These are phyloP conservation scores for Artibeus lituratus DNA, from an alignment of 2,797 vertebrate genomes.

Conservation along the genomic window DNA sequence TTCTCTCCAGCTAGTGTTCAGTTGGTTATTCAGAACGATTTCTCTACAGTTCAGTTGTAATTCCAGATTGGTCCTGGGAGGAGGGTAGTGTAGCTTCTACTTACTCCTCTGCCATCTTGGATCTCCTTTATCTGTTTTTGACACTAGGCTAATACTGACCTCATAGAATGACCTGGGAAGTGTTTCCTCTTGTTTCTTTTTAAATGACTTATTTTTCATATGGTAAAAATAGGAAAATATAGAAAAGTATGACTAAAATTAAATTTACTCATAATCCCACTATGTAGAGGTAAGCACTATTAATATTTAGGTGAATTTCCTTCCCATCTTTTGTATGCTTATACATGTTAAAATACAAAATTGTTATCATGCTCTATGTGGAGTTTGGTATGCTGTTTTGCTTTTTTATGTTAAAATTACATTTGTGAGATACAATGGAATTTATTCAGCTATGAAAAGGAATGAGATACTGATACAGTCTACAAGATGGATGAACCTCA, in stretches of 20 bases:
- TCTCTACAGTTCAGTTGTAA: too few species aligned
- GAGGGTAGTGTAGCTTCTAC: too few species aligned
- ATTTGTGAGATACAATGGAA: background rate
- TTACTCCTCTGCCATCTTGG: too few species aligned
- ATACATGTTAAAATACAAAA: constrained; percentile 16
- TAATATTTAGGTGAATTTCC: constrained; percentile 2
- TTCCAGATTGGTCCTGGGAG: too few species aligned
- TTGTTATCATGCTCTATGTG: background rate
- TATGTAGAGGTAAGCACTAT: background rate
- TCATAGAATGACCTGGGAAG: background rate
- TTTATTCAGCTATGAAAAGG: background rate
- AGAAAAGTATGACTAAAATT: constrained; percentile 2
- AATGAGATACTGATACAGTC: background rate
- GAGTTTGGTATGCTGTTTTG: background rate
- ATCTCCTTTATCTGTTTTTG: background rate
- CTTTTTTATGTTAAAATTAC: background rate
- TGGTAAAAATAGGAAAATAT: background rate
- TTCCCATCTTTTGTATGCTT: background rate
- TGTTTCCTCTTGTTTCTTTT: background rate
- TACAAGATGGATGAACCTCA: background rate
- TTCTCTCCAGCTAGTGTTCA: too few species aligned
- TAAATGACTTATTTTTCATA: constrained; percentile 17
- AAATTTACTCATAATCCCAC: background rate
- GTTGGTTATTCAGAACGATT: too few species aligned
- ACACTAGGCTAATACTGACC: background rate